Conservation (phyloP, 2,113 vertebrate genomes). For the Ptilorrhoa leucosticta region DNA sequence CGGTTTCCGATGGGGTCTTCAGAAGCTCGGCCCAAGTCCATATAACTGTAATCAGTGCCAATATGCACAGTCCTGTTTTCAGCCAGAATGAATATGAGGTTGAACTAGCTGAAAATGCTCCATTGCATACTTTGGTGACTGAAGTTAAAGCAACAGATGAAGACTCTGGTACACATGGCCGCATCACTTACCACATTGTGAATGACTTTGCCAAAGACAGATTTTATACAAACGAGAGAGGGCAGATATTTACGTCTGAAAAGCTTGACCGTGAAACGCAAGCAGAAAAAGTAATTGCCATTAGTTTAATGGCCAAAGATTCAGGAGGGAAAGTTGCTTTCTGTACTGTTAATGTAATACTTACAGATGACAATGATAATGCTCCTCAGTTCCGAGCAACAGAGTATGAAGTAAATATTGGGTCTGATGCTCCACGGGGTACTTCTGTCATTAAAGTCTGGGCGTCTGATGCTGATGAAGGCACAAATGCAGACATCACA, state of each 20-base stretch:
- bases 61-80: slow-evolving; percentile 90
- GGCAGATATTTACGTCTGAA: slow-evolving; percentile 88
- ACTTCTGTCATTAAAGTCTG: slow-evolving; percentile 85
- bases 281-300: slow-evolving; percentile 86
- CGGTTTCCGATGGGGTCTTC: slow-evolving; percentile 94
- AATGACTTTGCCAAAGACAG: slow-evolving; percentile 93
- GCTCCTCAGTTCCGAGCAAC: slow-evolving; percentile 88
- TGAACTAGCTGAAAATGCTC: slow-evolving; percentile 91
- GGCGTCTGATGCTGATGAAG: slow-evolving; percentile 93
- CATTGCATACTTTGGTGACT: slow-evolving; percentile 81
- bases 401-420: slow-evolving; percentile 86
- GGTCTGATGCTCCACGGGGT: slow-evolving; percentile 82
- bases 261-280: slow-evolving; percentile 90
- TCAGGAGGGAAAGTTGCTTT: slow-evolving; percentile 93
- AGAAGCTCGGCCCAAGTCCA: slow-evolving; percentile 84
- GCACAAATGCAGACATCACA: slow-evolving; percentile 90
- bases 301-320: slow-evolving; percentile 91
- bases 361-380: slow-evolving; percentile 96
- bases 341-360: slow-evolving; percentile 90
- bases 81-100: slow-evolving; percentile 89
- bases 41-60: slow-evolving; percentile 84
- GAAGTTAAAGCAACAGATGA: slow-evolving; percentile 85
- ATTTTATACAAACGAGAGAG: slow-evolving; percentile 86
- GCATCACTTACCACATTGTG: slow-evolving; percentile 86
- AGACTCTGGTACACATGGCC: slow-evolving; percentile 84